Base-by-base conservation (phyloP, 2,113 vertebrate species). In the Merops nubicus region DNA sequence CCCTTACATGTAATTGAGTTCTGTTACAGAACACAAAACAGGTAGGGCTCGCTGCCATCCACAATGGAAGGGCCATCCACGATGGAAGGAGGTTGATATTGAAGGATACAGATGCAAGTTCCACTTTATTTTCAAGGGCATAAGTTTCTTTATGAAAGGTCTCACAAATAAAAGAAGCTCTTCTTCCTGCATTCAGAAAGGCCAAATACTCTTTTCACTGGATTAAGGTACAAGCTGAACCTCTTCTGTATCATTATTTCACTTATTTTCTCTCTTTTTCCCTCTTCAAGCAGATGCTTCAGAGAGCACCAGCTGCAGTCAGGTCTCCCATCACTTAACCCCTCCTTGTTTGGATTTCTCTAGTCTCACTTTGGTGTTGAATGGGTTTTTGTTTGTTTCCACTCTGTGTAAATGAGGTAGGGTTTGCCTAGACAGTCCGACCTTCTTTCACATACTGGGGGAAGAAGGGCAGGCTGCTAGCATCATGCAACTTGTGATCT, bases 1-100 rank as follows among this genome's bases (percentile, higher is more conserved):
- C 86, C 67, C 50, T 93, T 74, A 89, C 62, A 43, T 40, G 45
- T 94, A 96, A 95, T 95, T 93, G 92, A 96, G 88, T 95, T 91
- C 63, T 93, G 87, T 82, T 72, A 85, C 70, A 93, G 77, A 93
- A 68, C 95, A 95, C 85, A 79, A 75, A 91, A 72, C 81, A 93
- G 69, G 78, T 65, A 93, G 77, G 78, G 57, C 53, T 94, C 0
- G 0, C 78, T 76, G 73, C 65, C 65, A 76, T 81, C 45, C 4
- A 9, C 62, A 88, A 43, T 33, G 48, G 81, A 89, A 92, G 86
- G 45, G 73, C 65, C 65, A 76, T 81, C 45, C 4, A 9, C 62
- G 85, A 43, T 33, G 48, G 81, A 89, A 92, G 86, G 45, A 95
- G 48, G 80, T 95, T 11, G 0, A 56, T 72, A 82, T 15, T 0